These are phyloP conservation scores for Hypothenemus hampei DNA, from an alignment of 1,140 invertebrate genomes.

Conservation along the genomic window DNA sequence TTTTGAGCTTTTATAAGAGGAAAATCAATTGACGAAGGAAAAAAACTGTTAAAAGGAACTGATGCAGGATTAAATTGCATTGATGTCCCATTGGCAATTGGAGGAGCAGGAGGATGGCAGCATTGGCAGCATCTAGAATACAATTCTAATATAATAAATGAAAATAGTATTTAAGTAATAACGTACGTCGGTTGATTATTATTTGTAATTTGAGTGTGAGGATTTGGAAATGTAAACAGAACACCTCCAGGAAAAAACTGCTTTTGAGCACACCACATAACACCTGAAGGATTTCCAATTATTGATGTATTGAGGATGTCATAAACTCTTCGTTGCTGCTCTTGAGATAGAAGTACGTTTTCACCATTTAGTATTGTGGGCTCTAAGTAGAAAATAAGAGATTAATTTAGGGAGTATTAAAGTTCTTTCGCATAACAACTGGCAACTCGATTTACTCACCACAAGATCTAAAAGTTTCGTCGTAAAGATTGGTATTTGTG, in stretches of 20 bases:
- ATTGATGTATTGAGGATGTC: conserved; percentile 33
- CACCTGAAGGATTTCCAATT: conserved; percentile 1
- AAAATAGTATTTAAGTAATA: too few species aligned
- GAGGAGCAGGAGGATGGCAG: not conserved
- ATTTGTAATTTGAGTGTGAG: conserved; percentile 4
- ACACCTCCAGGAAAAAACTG: conserved; percentile 27
- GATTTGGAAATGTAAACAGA: conserved; percentile 22
- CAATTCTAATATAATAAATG: not conserved
- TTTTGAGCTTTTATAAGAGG: conserved; percentile 2
- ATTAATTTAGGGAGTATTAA: not conserved
- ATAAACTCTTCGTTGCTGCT: conserved; percentile 31
- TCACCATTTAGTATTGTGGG: conserved; percentile 29
- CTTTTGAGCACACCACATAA: conserved; percentile 25
- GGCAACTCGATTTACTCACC: conserved; percentile 16
- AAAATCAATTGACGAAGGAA: conserved; percentile 21
- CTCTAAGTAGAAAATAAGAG: conserved; percentile 3
- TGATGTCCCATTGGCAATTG: not conserved
- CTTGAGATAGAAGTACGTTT: conserved; percentile 33
- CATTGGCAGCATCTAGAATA: conserved; percentile 6
- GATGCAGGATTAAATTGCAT: conserved; percentile 1
- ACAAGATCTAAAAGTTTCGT: conserved; percentile 26
- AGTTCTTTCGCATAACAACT: too few species aligned
- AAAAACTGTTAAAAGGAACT: conserved; percentile 4
- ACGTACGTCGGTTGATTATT: too few species aligned
- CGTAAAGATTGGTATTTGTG: conserved; percentile 28